phyloP scores from a whole-genome alignment of 1,140 invertebrate species.

The Formica selysi region DNA sequence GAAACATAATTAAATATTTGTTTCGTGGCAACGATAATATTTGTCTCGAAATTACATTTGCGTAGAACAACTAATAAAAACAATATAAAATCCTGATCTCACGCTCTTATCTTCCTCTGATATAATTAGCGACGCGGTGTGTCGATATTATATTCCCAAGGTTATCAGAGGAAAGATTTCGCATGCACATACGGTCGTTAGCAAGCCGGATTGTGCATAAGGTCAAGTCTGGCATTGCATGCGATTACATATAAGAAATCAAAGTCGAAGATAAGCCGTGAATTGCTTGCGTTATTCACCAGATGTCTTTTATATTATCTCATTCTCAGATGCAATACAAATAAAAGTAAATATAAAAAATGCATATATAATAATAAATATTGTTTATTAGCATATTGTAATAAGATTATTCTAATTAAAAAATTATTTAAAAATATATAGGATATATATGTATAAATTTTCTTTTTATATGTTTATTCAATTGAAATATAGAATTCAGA shows the following conservation, averaged over 20 bases:
- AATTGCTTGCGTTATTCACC: slow-evolving; percentile 25
- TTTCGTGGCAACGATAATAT: background rate
- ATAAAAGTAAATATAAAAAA: background rate
- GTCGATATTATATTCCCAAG: slow-evolving; percentile 56
- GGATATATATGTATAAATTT: background rate
- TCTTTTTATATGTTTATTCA: background rate
- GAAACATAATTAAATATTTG: background rate
- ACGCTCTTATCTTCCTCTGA: slow-evolving; percentile 57
- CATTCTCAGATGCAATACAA: slow-evolving; percentile 9
- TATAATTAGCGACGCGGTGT: slow-evolving; percentile 64
- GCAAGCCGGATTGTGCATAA: slow-evolving; percentile 61
- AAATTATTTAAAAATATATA: background rate
- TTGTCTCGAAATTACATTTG: background rate
- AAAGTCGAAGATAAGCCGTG: slow-evolving; percentile 53
- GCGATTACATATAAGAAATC: slow-evolving; percentile 53
- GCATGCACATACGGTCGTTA: slow-evolving; percentile 50
- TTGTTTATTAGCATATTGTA: background rate
- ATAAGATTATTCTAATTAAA: background rate
- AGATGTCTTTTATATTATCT: slow-evolving; percentile 28
- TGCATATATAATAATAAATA: background rate
- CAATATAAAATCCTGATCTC: slow-evolving; percentile 48
- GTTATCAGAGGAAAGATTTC: slow-evolving; percentile 71
- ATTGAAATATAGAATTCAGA: too few relatives aligned
- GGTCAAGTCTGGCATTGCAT: slow-evolving; percentile 66
- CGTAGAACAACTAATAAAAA: background rate